Percentiles rank a stretch among this genome's conserved stretches.
Conservation (phyloP, 2,113 vertebrate genomes). For the Limnothrissa miodon region DNA sequence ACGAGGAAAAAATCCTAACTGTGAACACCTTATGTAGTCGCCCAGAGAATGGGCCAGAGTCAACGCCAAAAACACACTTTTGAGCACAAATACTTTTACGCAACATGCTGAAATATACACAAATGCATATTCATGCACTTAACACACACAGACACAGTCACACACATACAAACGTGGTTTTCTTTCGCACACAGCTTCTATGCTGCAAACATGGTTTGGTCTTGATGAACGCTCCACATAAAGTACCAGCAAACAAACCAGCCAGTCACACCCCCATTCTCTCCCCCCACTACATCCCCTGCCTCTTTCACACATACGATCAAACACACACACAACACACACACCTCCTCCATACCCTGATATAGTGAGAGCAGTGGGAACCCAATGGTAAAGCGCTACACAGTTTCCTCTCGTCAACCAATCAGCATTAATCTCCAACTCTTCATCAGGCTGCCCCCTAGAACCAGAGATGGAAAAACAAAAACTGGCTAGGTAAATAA, state of each 20-base stretch:
- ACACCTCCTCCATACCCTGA: background rate
- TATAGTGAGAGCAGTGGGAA: background rate
- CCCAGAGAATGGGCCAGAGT: background rate
- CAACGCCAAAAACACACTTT: background rate
- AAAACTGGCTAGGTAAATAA: no score
- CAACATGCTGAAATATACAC: background rate
- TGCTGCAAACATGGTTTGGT: background rate
- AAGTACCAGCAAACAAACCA: constrained; percentile 21
- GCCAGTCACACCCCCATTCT: background rate
- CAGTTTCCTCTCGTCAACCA: background rate
- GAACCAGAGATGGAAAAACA: no score
- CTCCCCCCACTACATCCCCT: background rate
- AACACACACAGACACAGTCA: constrained; percentile 14
- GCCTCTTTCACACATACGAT: background rate
- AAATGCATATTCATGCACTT: background rate
- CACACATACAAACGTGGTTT: constrained; percentile 19
- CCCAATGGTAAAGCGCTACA: background rate
- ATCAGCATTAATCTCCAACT: background rate
- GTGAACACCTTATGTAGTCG: background rate
- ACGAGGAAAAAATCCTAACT: background rate
- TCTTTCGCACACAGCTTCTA: background rate
- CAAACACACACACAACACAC: background rate
- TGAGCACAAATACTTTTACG: background rate
- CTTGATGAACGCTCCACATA: constrained; percentile 32
- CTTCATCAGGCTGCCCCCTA: background rate